Conservation (phyloP, 1,140 invertebrate species). For the Cyrtorhinus lividipennis region DNA sequence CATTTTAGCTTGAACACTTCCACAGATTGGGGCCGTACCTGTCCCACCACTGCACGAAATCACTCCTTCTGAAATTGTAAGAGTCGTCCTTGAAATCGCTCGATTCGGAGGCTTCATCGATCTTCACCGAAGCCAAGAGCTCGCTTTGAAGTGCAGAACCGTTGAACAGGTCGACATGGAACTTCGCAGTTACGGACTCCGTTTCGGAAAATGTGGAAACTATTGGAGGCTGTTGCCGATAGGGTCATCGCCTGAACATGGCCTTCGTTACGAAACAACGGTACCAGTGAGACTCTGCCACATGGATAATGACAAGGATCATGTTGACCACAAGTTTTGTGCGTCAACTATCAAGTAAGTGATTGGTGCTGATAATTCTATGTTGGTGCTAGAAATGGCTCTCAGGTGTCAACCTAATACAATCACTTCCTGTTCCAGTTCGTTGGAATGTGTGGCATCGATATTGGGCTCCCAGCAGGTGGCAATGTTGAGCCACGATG, state of each 20-base stretch:
- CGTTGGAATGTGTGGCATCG: not conserved
- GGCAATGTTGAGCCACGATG: not conserved
- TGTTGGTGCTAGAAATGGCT: too few relatives aligned
- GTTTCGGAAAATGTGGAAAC: not conserved
- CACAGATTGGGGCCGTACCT: too few relatives aligned
- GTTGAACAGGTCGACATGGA: not conserved
- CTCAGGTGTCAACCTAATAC: too few relatives aligned
- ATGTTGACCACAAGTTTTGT: not conserved
- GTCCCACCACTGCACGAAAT: too few relatives aligned
- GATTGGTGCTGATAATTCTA: too few relatives aligned
- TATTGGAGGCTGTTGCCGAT: not conserved
- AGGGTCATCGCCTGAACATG: not conserved
- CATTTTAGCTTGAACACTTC: too few relatives aligned
- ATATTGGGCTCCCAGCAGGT: not conserved
- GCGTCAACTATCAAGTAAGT: not conserved
- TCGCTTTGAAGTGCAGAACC: not conserved
- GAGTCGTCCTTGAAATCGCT: not conserved
- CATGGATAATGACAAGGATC: not conserved
- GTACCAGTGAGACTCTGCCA: not conserved
- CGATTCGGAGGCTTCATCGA: not conserved
- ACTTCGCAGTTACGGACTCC: not conserved
- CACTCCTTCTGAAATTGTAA: not conserved
- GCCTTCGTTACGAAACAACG: not conserved
- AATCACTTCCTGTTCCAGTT: too few relatives aligned
- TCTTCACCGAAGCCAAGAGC: not conserved